These are phyloP conservation scores for Centroberyx gerrardi DNA, from an alignment of 2,797 vertebrate genomes.

Conservation along the genomic window DNA sequence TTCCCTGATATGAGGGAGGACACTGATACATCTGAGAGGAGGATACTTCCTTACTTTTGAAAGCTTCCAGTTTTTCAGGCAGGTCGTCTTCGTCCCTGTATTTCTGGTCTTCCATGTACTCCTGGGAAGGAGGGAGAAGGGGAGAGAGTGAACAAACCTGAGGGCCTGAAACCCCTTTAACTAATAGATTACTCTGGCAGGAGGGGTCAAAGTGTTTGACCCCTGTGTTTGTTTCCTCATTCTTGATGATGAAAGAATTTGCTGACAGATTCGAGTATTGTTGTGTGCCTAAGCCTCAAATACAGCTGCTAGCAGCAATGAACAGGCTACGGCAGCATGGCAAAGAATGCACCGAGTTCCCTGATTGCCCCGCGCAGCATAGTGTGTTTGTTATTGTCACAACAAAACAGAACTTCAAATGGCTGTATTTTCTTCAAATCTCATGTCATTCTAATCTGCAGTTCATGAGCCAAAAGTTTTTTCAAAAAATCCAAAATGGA, in stretches of 20 bases:
- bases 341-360: no score
- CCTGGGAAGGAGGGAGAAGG: conserved; percentile 78
- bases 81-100: conserved; percentile 96
- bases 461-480: no score
- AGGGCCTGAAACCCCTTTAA: not conserved
- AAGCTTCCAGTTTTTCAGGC: conserved; percentile 91
- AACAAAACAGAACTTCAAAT: no score
- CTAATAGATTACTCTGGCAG: not conserved
- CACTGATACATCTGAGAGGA: not conserved
- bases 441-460: no score
- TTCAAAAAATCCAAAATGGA: no score
- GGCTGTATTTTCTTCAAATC: no score
- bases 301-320: no score
- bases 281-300: not conserved
- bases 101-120: conserved; percentile 97
- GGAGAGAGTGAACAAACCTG: conserved; percentile 9
- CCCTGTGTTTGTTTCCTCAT: not conserved
- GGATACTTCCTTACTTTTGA: conserved; percentile 91
- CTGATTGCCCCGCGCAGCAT: no score
- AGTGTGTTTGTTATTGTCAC: no score
- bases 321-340: no score
- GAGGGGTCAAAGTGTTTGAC: not conserved
- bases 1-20: not conserved
- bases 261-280: not conserved
- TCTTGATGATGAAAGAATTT: not conserved